A percentile compares a stretch with the other conserved stretches of the same genome.
Conservation (phyloP, 2,888 invertebrate genomes). For the Nyleta sp. region DNA sequence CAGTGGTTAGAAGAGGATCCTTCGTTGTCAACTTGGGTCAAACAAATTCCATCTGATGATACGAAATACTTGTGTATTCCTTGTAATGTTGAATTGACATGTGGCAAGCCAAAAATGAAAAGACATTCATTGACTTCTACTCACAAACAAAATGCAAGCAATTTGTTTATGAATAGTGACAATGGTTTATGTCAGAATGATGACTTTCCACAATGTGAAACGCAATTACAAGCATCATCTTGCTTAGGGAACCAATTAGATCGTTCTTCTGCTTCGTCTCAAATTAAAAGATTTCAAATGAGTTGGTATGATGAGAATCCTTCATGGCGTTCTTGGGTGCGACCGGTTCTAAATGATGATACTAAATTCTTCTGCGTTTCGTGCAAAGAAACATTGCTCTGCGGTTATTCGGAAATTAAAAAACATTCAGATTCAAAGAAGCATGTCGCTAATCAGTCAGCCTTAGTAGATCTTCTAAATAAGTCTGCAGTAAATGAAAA, state of each 20-base stretch:
- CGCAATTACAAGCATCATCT: not conserved
- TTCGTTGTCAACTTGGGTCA: constrained; percentile 9
- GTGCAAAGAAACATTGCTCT: not conserved
- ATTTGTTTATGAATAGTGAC: not conserved
- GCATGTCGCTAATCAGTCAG: not conserved
- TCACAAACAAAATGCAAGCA: too few relatives aligned
- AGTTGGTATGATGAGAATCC: constrained; percentile 30
- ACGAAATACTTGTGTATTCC: constrained; percentile 16
- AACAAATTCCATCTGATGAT: not conserved
- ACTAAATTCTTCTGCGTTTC: constrained; percentile 15
- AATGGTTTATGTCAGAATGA: not conserved
- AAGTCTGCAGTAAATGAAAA: not conserved
- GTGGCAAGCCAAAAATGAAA: not conserved
- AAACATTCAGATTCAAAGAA: not conserved
- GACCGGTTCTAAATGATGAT: not conserved
- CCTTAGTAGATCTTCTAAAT: not conserved
- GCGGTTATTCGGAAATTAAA: not conserved
- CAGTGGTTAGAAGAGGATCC: constrained; percentile 3
- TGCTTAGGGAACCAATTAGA: not conserved
- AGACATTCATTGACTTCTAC: not conserved
- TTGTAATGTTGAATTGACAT: not conserved
- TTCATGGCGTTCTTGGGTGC: constrained; percentile 12
- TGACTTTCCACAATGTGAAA: not conserved
- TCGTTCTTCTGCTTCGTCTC: not conserved
- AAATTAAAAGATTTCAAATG: too few relatives aligned